These are phyloP conservation scores for Tragelaphus buxtoni DNA, from an alignment of 2,113 vertebrate species.

Conservation along the genomic window DNA sequence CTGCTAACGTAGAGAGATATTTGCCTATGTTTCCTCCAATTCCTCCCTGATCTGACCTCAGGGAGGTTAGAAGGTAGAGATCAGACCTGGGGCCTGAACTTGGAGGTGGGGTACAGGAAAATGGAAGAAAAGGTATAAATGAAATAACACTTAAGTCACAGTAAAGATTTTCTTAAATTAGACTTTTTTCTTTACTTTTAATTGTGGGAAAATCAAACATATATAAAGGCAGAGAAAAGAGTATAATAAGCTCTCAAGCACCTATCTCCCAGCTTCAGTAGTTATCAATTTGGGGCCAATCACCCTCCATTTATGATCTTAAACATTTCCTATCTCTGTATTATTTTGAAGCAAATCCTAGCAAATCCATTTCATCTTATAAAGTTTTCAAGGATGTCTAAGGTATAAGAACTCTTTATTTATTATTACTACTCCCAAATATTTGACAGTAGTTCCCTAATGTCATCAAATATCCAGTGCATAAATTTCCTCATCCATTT, in stretches of 20 bases:
- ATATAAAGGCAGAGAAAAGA: not conserved
- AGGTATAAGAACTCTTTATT: not conserved
- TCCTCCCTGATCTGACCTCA: not conserved
- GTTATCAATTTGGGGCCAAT: not conserved
- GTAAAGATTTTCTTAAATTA: not conserved
- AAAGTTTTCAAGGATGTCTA: not conserved
- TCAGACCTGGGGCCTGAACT: not conserved
- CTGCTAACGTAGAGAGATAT: not conserved
- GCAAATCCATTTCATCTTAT: not conserved
- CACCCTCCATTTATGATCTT: not conserved
- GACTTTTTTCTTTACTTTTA: not conserved
- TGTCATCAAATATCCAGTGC: not conserved
- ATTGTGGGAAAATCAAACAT: not conserved
- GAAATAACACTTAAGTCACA: not conserved
- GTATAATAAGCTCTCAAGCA: not conserved
- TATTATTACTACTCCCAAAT: not conserved
- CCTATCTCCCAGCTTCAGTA: not conserved
- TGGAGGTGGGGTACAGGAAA: not conserved
- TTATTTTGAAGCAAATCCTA: slow-evolving; percentile 11
- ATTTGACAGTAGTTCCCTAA: not conserved
- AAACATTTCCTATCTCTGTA: not conserved
- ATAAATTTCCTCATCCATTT: not conserved
- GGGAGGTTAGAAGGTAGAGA: not conserved
- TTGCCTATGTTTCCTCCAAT: not conserved
- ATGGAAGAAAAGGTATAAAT: not conserved